Evolutionary conservation across 2,113 vertebrate species (phyloP).

Genomic region (Daboia siamensis): DNA sequence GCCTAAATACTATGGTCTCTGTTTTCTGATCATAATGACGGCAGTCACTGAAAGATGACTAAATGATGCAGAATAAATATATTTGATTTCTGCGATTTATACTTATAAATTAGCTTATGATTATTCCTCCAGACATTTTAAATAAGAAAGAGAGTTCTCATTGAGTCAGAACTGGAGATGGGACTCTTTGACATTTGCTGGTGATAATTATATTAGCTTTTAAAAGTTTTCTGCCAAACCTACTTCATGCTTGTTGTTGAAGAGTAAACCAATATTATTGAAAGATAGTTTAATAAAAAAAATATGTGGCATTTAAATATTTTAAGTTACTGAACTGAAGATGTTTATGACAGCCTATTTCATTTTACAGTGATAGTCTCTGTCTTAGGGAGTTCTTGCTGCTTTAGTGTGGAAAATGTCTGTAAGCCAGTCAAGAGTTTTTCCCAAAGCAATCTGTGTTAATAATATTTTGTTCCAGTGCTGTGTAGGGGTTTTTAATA

Average conservation of each 20-base stretch:
- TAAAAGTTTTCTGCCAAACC: neutral
- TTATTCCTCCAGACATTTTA: neutral
- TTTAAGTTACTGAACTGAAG: conserved; percentile 5
- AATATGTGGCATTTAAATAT: neutral
- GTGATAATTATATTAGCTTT: neutral
- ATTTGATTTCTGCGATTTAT: neutral
- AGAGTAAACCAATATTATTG: neutral
- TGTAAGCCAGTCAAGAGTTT: neutral
- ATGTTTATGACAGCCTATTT: neutral
- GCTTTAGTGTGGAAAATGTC: neutral
- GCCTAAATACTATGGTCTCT: neutral
- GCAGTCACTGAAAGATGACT: neutral
- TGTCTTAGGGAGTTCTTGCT: neutral
- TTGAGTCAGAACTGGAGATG: neutral
- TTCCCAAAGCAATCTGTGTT: conserved; percentile 16
- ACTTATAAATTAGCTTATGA: neutral
- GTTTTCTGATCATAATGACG: neutral
- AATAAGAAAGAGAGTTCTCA: neutral
- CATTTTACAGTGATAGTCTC: neutral
- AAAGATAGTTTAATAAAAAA: neutral
- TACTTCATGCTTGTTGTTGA: neutral
- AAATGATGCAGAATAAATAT: neutral
- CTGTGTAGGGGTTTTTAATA: conserved; percentile 6
- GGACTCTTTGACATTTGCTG: neutral
- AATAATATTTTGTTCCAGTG: conserved; percentile 4